These are phyloP conservation scores for Momotus momota DNA, from an alignment of 2,797 vertebrate species.

Conservation along the genomic window DNA sequence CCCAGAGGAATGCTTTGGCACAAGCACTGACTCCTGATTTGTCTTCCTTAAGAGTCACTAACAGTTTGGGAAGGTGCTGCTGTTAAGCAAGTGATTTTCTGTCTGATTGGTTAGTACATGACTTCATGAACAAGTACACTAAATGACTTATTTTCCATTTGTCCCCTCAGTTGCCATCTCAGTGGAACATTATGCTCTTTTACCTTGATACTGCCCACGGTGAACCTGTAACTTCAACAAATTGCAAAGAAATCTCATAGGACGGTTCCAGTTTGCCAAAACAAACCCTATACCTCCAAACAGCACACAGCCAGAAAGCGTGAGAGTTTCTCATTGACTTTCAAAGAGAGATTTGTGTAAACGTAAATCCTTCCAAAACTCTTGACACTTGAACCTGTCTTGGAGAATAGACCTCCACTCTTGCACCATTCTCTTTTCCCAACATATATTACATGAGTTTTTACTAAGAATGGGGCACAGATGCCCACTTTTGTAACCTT, in stretches of 20 bases:
- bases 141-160: not conserved
- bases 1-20: not conserved
- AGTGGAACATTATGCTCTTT: not conserved
- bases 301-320: not conserved
- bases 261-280: not conserved
- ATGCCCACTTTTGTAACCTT: not conserved
- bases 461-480: not conserved
- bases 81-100: not conserved
- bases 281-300: not conserved
- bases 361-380: not conserved
- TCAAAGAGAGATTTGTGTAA: not conserved
- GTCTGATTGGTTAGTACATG: not conserved
- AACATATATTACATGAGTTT: not conserved
- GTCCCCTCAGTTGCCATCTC: not conserved
- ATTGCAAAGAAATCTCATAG: not conserved
- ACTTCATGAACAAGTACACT: not conserved
- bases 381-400: not conserved
- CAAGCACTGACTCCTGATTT: not conserved
- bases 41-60: not conserved
- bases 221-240: not conserved
- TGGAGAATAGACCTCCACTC: not conserved
- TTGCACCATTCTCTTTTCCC: not conserved
- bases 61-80: not conserved
- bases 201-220: not conserved
- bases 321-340: not conserved